Base-by-base conservation (phyloP, 1,140 invertebrate genomes). In the Drosophila mayri region DNA sequence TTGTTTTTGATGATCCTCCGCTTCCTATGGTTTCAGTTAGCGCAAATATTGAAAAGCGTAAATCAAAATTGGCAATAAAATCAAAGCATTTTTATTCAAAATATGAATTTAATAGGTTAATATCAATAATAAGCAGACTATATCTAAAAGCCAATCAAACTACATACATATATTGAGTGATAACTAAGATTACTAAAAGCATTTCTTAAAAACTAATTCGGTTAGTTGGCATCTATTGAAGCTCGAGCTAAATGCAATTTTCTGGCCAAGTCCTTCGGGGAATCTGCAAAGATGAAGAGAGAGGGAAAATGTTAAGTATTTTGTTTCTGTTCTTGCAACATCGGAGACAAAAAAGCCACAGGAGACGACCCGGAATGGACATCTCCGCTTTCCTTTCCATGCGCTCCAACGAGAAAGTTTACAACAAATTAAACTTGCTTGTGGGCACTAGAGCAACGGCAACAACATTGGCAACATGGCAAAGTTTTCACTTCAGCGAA, bases 341-440 rank as follows among this genome's bases (percentile, higher is more conserved):
- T 60, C 35, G 61, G 68, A 66, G 66, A 70, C 74, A 79, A 46
- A 65, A 72, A 57, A 65, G 50, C 64, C 63, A 70, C 70, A 37
- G 62, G 70, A 67, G 77, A 62, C 49, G 59, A 64, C 49, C 74
- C 64, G 65, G 40, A 62, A 66, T 59, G 62, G 54, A 63, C 66
- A 73, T 77, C 50, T 50, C 35, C 68, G 68, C 65, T 66, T 72
- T 88, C 65, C 67, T 76, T 90, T 79, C 79, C 66, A 54, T 22
- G 37, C 37, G 54, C 66, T 46, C 70, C 80, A 79, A 84, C 67
- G 62, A 72, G 64, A 81, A 81, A 90, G 85, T 85, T 90, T 76
- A 90, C 78, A 90, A 90, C 85, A 90, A 90, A 90, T 90, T 90
- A 90, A 90, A 90, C 81, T 88, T 90, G 85, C 81, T 81, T 88